These are phyloP conservation scores for Axinella damicornis DNA, from an alignment of 37 sponge, comb jelly and placozoan genomes.

Conservation along the genomic window DNA sequence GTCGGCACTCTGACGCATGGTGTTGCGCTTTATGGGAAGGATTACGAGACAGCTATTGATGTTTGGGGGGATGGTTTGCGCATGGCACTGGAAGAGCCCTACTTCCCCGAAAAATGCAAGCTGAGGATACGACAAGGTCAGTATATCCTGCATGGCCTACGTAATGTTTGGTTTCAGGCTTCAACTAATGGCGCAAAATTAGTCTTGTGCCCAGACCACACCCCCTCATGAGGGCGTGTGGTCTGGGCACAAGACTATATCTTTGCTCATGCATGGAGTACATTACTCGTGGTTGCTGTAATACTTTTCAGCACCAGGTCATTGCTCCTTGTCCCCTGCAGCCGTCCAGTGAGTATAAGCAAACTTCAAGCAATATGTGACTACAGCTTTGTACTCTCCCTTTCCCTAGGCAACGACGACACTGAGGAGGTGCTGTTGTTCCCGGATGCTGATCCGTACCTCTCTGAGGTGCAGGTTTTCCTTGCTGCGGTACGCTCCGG, in stretches of 20 bases:
- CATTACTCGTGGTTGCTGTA: too few relatives aligned
- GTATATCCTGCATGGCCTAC: too few relatives aligned
- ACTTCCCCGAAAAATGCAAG: conserved; percentile 71
- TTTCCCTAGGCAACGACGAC: conserved; percentile 49
- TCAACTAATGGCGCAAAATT: neutral
- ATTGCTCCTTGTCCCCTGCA: too few relatives aligned
- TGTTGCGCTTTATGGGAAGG: conserved; percentile 54
- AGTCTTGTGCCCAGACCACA: neutral
- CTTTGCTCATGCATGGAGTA: neutral
- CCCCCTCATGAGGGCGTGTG: too few relatives aligned
- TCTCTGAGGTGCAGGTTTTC: conserved; percentile 74
- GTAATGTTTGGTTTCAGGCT: too few relatives aligned
- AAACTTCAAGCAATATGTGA: neutral
- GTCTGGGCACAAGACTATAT: too few relatives aligned
- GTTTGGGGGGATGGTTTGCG: conserved; percentile 88
- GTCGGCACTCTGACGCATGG: conserved; percentile 79
- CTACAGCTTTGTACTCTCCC: too few relatives aligned
- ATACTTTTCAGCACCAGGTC: too few relatives aligned
- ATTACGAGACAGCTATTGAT: conserved; percentile 78
- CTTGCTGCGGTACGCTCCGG: conserved; percentile 59
- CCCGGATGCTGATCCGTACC: conserved; percentile 83
- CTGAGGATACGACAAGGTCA: conserved; percentile 55
- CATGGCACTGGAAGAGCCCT: conserved; percentile 72
- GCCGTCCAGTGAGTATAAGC: neutral
- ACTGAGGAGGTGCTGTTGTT: conserved; percentile 51